A percentile compares a stretch with the other conserved stretches of the same genome.
Conservation (phyloP, 2,888 invertebrate genomes). For the Pachycephus smyrnensis region DNA sequence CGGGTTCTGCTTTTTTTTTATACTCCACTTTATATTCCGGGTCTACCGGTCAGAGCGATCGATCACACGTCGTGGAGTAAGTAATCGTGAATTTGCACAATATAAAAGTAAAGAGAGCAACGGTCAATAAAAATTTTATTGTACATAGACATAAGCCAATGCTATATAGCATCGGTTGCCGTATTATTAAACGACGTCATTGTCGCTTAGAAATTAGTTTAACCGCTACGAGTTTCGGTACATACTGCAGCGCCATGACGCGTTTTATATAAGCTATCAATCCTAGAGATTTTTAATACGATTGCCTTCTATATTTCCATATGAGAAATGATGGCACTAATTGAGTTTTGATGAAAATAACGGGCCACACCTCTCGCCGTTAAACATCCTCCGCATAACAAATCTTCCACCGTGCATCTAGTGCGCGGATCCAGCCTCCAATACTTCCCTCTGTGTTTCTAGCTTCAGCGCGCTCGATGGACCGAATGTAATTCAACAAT, state of each 20-base stretch:
- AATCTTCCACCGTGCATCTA: not conserved
- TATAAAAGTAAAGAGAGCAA: not conserved
- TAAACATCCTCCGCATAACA: not conserved
- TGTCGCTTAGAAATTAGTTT: not conserved
- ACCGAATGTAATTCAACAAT: slow-evolving; percentile 18
- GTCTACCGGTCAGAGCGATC: not conserved
- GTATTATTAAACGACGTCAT: not conserved
- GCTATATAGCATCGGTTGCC: not conserved
- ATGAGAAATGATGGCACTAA: slow-evolving; percentile 12
- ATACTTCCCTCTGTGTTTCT: not conserved
- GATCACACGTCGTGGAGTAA: not conserved
- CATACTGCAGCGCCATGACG: not conserved
- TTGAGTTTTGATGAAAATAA: slow-evolving; percentile 5
- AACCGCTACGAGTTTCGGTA: not conserved
- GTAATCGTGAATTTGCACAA: not conserved
- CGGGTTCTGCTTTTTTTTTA: not conserved
- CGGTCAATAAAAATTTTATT: not conserved
- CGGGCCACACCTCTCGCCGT: not conserved
- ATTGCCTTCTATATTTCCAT: not conserved
- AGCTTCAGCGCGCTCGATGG: not conserved
- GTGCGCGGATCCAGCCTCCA: not conserved
- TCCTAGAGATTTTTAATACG: not conserved
- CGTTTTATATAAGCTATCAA: not conserved
- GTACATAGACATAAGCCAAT: not conserved
- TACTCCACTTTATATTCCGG: not conserved